Base-by-base conservation (phyloP, 23 tunicate species). In the Clavelina lepadiformis region DNA sequence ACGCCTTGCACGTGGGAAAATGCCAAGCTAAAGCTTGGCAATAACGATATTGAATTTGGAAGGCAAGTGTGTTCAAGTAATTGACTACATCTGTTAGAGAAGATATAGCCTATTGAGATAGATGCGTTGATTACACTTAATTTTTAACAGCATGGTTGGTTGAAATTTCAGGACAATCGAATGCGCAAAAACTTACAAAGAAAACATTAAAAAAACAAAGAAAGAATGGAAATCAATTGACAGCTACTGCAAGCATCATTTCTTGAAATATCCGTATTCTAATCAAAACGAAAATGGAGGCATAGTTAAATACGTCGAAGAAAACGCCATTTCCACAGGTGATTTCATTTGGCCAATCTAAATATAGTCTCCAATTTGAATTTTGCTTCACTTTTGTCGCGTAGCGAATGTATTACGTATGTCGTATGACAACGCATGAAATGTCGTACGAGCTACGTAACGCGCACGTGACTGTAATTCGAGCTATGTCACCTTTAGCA, bases 241-340 rank as follows among this genome's bases (percentile, higher is more conserved):
- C 29, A 63, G 54, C 28, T 69, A 51, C 63, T 69, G 75, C 62
- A 52, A 52, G 62, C 75, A 69, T 33, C 25, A 30, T 29, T 69
- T 29, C 46, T 22, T 69, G 24, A 31, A 33, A 13, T 52, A 52
- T 19, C 75, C 75, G 3, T 23, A 26, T 4, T 22, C 30, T 3
- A 20, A n/a, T 21, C 11, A 13, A 31, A 52, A 47, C 31, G 28
- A 6, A 19, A 25, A 33, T 26, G 75, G 58, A 52, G 5, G 22
- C 2, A 31, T 7, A 3, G 63, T 51, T 4, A 47, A 21, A 54
- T 47, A 67, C 34, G 57, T 49, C 32, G 69, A 58, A 5, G 35
- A 58, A 6, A 5, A 28, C 5, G 18, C 26, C 13, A 35, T 15
- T 21, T 5, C 68, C 13, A 8, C 20, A 63, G 49, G 68, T 34